Evolutionary conservation across 2,888 invertebrate genomes (phyloP).

Genomic region (Ceramica pisi): DNA sequence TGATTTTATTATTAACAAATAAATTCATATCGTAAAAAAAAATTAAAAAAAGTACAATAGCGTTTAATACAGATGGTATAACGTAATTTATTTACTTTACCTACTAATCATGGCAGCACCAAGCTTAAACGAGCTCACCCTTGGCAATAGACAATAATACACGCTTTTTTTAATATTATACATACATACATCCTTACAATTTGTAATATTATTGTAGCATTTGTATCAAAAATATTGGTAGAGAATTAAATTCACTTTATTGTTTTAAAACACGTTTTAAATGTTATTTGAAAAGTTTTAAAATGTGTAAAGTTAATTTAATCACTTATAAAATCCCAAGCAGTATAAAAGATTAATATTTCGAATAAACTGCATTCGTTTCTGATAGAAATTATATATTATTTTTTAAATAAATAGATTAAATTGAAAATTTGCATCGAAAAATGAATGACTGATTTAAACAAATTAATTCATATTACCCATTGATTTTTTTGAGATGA

Average conservation of each 20-base stretch:
- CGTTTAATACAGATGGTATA: background rate
- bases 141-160: slow-evolving; percentile 66
- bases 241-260: slow-evolving; percentile 9
- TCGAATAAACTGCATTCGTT: slow-evolving; percentile 38
- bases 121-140: slow-evolving; percentile 47
- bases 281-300: background rate
- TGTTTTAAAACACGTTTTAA: background rate
- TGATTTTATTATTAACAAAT: background rate
- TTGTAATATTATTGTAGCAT: slow-evolving; percentile 44
- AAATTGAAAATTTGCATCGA: background rate
- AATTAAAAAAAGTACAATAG: slow-evolving; percentile 22
- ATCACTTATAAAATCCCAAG: slow-evolving; percentile 12
- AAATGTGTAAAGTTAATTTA: slow-evolving; percentile 17
- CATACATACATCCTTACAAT: slow-evolving; percentile 38
- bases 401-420: background rate
- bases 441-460: slow-evolving; percentile 31
- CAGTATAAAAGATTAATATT: slow-evolving; percentile 16
- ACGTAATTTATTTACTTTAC: background rate
- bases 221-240: slow-evolving; percentile 48
- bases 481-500: background rate
- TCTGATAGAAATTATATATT: no score
- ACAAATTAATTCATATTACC: background rate
- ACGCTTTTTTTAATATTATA: slow-evolving; percentile 43
- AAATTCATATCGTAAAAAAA: background rate
- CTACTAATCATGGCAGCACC: slow-evolving; percentile 43